Evolutionary conservation across 53 echinoderm and acorn worm genomes (phyloP), one percentile per base, ranked within the genome.

Genomic region (Arbacia lixula): DNA sequence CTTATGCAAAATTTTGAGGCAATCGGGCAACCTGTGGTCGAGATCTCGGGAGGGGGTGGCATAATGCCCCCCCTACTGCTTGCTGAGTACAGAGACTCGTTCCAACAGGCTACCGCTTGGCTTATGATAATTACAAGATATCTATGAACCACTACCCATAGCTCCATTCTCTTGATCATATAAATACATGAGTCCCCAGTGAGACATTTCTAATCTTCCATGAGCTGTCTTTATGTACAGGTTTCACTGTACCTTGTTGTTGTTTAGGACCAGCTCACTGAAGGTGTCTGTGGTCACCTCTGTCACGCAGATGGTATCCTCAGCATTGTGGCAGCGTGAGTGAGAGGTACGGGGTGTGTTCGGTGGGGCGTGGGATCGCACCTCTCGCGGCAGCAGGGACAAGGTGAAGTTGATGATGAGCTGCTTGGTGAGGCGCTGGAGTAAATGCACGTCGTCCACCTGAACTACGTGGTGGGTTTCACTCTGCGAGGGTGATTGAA

Each of bases 241-340:
- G n/a, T n/a, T n/a, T n/a, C n/a, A n/a, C n/a, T n/a, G n/a, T 66
- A 97, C 98, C 92, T 94, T 92, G 21, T 39, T 76, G 65, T 26
- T 72, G 58, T 98, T 76, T 33, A 98, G 75, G 27, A 98, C 99
- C 6, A 92, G 42, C 49, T 92, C 81, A 27, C 87, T 38, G 78
- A 92, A 94, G 1, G 94, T 94, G 22, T 84, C 87, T 2, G 88
- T 51, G 1, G 86, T 78, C 6, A 94, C 97, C 62, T 94, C 97
- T 76, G 57, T 78, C 2, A 96, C 65, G 56, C 86, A 91, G 22
- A 76, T 28, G n/a, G n/a, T n/a, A n/a, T n/a, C n/a, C n/a, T n/a
- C n/a, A n/a, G n/a, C 38, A n/a, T 76, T 28, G 12, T 14, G 33
- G 27, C 67, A 53, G 9, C 27, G 37, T 3, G 28, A 53, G 67